A percentile compares a stretch with the other conserved stretches of the same genome.
phyloP scores from a whole-genome alignment of 2,888 invertebrate genomes.

The Bruchidius siliquastri region DNA sequence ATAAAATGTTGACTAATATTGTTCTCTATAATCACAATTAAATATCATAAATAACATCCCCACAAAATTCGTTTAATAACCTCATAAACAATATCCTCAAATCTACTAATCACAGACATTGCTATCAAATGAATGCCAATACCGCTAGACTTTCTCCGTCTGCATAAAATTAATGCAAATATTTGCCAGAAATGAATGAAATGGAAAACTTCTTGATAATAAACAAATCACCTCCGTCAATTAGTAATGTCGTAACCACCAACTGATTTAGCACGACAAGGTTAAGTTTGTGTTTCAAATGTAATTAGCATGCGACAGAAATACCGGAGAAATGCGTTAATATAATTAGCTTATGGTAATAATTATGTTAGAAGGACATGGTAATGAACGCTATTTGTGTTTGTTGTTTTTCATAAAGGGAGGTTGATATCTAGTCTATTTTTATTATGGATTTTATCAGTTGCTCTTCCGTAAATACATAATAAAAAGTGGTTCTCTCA shows the following conservation, averaged over 20 bases:
- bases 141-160: neutral
- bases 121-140: neutral
- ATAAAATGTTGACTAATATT: too few species aligned
- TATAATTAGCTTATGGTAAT: neutral
- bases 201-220: neutral
- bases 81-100: too few species aligned
- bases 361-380: neutral
- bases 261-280: neutral
- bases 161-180: neutral
- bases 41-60: too few species aligned
- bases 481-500: too few species aligned
- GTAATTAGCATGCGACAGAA: neutral
- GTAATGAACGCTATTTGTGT: too few species aligned
- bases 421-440: too few species aligned
- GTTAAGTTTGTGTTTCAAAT: neutral
- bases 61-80: too few species aligned
- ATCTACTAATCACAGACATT: neutral
- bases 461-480: too few species aligned
- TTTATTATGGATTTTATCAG: too few species aligned
- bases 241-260: neutral
- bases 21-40: too few species aligned
- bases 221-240: neutral
- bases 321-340: neutral
- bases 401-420: too few species aligned
- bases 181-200: neutral